phyloP scores from a whole-genome alignment of 2,797 vertebrate genomes.

The Cryptoblepharus egeriae region DNA sequence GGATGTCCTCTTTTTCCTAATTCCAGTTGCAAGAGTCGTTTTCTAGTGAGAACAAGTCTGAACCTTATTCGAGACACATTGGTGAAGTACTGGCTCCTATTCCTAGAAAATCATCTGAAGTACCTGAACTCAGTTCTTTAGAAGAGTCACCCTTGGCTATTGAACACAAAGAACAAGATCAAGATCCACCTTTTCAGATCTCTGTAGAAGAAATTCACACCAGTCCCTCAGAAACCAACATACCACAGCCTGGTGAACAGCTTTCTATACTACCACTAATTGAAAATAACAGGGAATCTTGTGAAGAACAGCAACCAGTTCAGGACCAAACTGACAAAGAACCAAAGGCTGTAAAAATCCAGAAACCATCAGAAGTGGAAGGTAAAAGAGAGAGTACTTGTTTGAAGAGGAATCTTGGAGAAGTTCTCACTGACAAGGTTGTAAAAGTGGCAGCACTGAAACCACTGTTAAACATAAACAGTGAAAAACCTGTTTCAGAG shows the following conservation, averaged over 20 bases:
- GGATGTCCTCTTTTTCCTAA: background rate
- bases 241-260: background rate
- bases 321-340: slow-evolving; percentile 20
- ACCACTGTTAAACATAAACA: slow-evolving; percentile 61
- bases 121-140: slow-evolving; percentile 3
- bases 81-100: slow-evolving; percentile 39
- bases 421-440: slow-evolving; percentile 44
- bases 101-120: slow-evolving; percentile 19
- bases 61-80: slow-evolving; percentile 58
- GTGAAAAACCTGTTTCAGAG: slow-evolving; percentile 53
- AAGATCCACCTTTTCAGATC: slow-evolving; percentile 65
- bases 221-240: background rate
- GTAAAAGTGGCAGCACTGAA: slow-evolving; percentile 51
- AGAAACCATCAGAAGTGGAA: slow-evolving; percentile 33
- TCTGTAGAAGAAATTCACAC: background rate
- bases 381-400: background rate
- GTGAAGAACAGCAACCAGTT: slow-evolving; percentile 22
- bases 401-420: slow-evolving; percentile 27
- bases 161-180: slow-evolving; percentile 64
- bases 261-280: slow-evolving; percentile 39
- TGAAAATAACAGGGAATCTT: slow-evolving; percentile 27
- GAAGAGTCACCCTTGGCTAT: slow-evolving; percentile 4
- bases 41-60: slow-evolving; percentile 43
- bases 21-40: slow-evolving; percentile 57
- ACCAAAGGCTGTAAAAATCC: slow-evolving; percentile 7